A percentile compares a stretch with the other conserved stretches of the same genome.
Conservation (phyloP, 2,113 vertebrate genomes). For the Marmota monax region DNA sequence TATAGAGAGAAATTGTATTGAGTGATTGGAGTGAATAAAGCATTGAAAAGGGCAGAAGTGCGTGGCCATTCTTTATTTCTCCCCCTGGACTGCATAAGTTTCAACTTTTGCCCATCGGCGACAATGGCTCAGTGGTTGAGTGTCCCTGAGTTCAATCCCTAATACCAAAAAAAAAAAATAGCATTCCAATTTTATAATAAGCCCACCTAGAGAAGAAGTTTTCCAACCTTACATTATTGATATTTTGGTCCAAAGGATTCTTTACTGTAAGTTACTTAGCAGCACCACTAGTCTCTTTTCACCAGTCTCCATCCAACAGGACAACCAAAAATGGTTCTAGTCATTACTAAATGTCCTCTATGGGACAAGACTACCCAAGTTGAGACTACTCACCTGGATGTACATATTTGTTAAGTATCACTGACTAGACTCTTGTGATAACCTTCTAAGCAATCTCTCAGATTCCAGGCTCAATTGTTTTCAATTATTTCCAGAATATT, state of each 20-base stretch:
- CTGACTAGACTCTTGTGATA: background rate
- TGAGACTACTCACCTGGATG: background rate
- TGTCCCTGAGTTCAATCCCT: too few relatives aligned
- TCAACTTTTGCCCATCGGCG: too few relatives aligned
- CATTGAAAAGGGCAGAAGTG: too few relatives aligned
- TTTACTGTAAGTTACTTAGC: background rate
- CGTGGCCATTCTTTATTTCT: too few relatives aligned
- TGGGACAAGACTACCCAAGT: background rate
- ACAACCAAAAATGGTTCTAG: background rate
- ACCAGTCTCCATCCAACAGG: background rate
- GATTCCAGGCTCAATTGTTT: background rate
- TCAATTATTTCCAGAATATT: background rate
- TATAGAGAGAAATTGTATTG: too few relatives aligned
- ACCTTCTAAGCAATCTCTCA: background rate
- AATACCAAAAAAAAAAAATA: too few relatives aligned
- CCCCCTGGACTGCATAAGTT: too few relatives aligned
- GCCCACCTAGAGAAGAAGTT: too few relatives aligned
- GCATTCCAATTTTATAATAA: too few relatives aligned
- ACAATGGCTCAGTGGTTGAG: too few relatives aligned
- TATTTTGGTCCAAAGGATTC: background rate
- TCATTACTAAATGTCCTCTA: background rate
- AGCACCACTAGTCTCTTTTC: background rate
- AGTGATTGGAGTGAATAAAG: too few relatives aligned
- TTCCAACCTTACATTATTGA: too few relatives aligned
- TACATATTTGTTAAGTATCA: background rate